Evolutionary conservation across 2,888 invertebrate genomes (phyloP).

Genomic region (Monopis laevigella): DNA sequence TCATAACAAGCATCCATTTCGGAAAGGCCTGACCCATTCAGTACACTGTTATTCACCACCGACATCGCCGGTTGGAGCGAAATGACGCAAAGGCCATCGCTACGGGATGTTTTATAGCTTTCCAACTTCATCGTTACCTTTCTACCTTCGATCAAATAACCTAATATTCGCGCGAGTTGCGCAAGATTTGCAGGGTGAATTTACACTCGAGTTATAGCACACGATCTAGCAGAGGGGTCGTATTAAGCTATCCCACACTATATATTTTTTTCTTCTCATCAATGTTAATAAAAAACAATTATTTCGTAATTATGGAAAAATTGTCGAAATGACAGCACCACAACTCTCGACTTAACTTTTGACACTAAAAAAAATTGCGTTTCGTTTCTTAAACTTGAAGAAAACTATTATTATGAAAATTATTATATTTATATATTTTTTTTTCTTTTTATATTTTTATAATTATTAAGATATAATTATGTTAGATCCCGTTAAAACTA

Average conservation of each 20-base stretch:
- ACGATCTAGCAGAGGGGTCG: no score
- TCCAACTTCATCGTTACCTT: conserved; percentile 39
- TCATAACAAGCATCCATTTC: conserved; percentile 92
- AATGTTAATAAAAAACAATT: neutral
- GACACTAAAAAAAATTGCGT: neutral
- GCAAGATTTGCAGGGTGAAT: conserved; percentile 6
- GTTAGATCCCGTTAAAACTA: no score
- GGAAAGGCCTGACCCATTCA: conserved; percentile 64
- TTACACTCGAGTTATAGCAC: no score
- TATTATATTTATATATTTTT: no score
- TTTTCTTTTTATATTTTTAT: no score
- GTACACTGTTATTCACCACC: conserved; percentile 45
- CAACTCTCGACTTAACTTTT: no score
- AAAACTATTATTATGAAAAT: no score
- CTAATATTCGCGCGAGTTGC: conserved; percentile 3
- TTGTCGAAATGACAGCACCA: conserved; percentile 1
- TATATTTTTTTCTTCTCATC: no score
- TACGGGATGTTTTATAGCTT: conserved; percentile 43
- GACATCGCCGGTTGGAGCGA: conserved; percentile 55
- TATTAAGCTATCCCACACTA: no score
- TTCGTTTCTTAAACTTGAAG: neutral
- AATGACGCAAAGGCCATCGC: conserved; percentile 42
- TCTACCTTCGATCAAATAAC: conserved; percentile 6
- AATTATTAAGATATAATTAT: no score
- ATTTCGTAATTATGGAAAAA: conserved; percentile 6